A percentile compares a stretch with the other conserved stretches of the same genome.
phyloP scores from a whole-genome alignment of 2,888 invertebrate genomes.

The Drosophila diplacantha region DNA sequence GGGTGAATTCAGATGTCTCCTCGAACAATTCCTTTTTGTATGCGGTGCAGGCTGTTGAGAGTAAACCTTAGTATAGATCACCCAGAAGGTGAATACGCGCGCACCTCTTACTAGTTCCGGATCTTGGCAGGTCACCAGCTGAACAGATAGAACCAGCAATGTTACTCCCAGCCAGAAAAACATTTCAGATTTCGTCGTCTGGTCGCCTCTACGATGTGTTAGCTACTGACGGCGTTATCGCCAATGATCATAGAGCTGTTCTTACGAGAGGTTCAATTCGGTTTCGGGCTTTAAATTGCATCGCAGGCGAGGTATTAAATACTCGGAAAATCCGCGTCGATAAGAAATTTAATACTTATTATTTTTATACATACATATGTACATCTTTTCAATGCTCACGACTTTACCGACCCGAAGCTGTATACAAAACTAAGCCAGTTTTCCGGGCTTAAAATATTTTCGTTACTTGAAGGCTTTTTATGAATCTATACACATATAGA shows the following conservation, averaged over 20 bases:
- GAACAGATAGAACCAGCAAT: slow-evolving; percentile 2
- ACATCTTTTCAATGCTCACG: not conserved
- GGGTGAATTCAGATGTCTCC: slow-evolving; percentile 47
- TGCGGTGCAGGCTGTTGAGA: slow-evolving; percentile 44
- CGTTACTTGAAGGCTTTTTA: slow-evolving; percentile 2
- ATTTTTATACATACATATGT: not conserved
- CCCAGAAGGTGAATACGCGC: not conserved
- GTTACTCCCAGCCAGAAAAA: not conserved
- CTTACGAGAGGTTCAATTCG: slow-evolving; percentile 3
- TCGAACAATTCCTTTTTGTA: slow-evolving; percentile 64
- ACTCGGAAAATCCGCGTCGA: slow-evolving; percentile 13
- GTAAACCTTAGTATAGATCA: not conserved
- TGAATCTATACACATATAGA: not conserved
- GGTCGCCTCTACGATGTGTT: slow-evolving; percentile 6
- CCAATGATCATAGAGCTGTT: slow-evolving; percentile 1
- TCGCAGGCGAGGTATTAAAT: slow-evolving; percentile 12
- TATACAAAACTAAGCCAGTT: slow-evolving; percentile 10
- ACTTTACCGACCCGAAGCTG: slow-evolving; percentile 3
- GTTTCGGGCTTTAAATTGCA: slow-evolving; percentile 1
- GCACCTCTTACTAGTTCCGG: slow-evolving; percentile 47
- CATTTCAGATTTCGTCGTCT: slow-evolving; percentile 13
- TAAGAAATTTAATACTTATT: slow-evolving; percentile 16
- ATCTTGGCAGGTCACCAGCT: slow-evolving; percentile 37
- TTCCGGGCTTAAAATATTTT: slow-evolving; percentile 6
- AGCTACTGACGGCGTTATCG: slow-evolving; percentile 14